phyloP scores from a whole-genome alignment of 2,888 invertebrate genomes.

The Idaea dimidiata region DNA sequence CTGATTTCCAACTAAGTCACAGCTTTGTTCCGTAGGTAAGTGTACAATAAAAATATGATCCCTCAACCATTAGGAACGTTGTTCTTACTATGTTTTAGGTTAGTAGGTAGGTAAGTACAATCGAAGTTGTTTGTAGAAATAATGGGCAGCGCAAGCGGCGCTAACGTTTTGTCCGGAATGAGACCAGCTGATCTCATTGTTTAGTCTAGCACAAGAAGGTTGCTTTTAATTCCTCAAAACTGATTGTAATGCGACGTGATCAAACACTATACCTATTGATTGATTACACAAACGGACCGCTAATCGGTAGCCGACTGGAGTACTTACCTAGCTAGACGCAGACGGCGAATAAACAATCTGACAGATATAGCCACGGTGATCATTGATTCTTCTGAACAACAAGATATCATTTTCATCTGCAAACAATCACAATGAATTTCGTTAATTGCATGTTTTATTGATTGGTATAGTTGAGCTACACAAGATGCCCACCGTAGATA shows the following conservation, averaged over 20 bases:
- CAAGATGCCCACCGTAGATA: too few relatives aligned
- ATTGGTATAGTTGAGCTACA: too few relatives aligned
- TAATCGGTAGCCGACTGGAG: constrained; percentile 1
- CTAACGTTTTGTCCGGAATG: constrained; percentile 43
- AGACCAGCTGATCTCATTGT: constrained; percentile 75
- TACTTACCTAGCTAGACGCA: constrained; percentile 10
- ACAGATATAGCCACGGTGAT: background rate
- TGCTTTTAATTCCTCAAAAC: constrained; percentile 58
- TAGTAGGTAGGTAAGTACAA: constrained; percentile 30
- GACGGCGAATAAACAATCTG: constrained; percentile 3
- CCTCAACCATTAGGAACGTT: background rate
- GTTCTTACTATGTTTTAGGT: too few relatives aligned
- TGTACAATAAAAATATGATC: background rate
- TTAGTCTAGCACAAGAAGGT: constrained; percentile 66
- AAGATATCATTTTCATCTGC: background rate
- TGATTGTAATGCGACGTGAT: constrained; percentile 42
- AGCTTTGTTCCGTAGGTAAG: background rate
- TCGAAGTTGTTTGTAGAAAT: constrained; percentile 52
- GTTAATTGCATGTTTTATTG: too few relatives aligned
- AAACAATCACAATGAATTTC: background rate
- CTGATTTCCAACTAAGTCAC: background rate
- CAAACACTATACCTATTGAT: constrained; percentile 40
- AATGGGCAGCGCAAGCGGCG: constrained; percentile 33
- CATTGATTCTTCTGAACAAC: background rate
- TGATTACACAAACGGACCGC: constrained; percentile 28